These are phyloP conservation scores for Apodemus speciosus DNA, from an alignment of 2,113 vertebrate genomes.

Conservation along the genomic window DNA sequence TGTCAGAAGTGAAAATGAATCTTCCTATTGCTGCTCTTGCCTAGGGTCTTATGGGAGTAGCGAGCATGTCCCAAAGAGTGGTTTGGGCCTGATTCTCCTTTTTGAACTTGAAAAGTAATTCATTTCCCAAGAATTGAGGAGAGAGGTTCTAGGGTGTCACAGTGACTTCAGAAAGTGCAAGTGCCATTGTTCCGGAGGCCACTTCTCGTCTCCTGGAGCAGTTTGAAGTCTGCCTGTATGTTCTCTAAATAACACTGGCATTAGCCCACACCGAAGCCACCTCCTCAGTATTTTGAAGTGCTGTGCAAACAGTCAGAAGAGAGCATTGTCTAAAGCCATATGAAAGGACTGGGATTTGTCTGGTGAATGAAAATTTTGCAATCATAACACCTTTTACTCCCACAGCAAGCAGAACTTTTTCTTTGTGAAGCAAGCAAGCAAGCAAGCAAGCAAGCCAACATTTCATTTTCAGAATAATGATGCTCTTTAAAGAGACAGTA, in stretches of 20 bases:
- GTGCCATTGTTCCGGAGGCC: slow-evolving; percentile 13
- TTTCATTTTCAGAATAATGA: slow-evolving; percentile 63
- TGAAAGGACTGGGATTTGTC: slow-evolving; percentile 71
- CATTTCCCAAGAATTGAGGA: slow-evolving; percentile 12
- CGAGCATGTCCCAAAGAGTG: not conserved
- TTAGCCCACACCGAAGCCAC: slow-evolving; percentile 69
- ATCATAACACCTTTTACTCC: slow-evolving; percentile 73
- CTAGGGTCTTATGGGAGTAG: not conserved
- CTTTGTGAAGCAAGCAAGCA: slow-evolving; percentile 64
- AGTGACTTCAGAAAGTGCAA: slow-evolving; percentile 27
- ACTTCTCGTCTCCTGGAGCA: slow-evolving; percentile 55
- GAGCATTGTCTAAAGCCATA: slow-evolving; percentile 63
- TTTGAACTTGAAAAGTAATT: slow-evolving; percentile 46
- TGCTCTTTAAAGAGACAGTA: slow-evolving; percentile 62
- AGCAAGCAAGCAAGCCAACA: not conserved
- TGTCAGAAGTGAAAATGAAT: slow-evolving; percentile 40
- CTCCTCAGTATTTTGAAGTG: slow-evolving; percentile 70
- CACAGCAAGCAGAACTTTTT: slow-evolving; percentile 68
- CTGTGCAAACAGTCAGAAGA: slow-evolving; percentile 67
- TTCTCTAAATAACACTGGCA: slow-evolving; percentile 70
- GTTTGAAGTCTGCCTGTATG: slow-evolving; percentile 8
- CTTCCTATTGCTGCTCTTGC: slow-evolving; percentile 20
- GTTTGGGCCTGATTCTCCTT: slow-evolving; percentile 27
- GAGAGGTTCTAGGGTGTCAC: not conserved
- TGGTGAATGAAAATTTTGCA: slow-evolving; percentile 69